phyloP scores from a whole-genome alignment of 2,888 invertebrate species.

The Cybosia mesomella region DNA sequence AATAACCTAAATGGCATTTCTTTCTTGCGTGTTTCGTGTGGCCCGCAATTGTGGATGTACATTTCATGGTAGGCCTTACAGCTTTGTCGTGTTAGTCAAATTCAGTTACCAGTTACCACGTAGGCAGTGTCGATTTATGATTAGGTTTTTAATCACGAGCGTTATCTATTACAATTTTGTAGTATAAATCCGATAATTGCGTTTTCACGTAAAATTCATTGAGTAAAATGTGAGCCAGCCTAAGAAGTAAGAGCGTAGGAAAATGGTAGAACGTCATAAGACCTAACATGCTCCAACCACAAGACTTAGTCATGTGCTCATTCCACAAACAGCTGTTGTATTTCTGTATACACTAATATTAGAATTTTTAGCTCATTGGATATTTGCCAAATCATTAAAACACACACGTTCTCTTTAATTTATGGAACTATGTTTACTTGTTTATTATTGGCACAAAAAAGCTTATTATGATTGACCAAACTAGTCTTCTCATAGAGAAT shows the following conservation, averaged over 20 bases:
- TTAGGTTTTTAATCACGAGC: too few relatives aligned
- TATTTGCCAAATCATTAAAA: slow-evolving; percentile 70
- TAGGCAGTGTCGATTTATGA: too few relatives aligned
- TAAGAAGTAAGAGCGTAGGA: not conserved
- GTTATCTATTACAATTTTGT: too few relatives aligned
- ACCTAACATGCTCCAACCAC: slow-evolving; percentile 53
- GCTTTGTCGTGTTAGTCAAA: too few relatives aligned
- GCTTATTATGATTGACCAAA: slow-evolving; percentile 14
- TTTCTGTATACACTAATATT: slow-evolving; percentile 82
- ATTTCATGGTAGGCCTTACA: too few relatives aligned
- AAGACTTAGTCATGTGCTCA: slow-evolving; percentile 80
- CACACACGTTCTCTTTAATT: slow-evolving; percentile 71
- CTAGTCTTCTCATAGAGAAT: slow-evolving; percentile 22
- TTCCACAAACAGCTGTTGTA: slow-evolving; percentile 75
- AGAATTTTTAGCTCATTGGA: slow-evolving; percentile 83
- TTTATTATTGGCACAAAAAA: slow-evolving; percentile 39
- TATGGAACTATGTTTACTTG: slow-evolving; percentile 58
- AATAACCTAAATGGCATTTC: too few relatives aligned
- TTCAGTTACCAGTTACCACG: too few relatives aligned
- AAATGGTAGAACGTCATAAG: slow-evolving; percentile 54
- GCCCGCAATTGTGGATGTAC: too few relatives aligned
- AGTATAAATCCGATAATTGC: not conserved
- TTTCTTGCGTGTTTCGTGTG: too few relatives aligned
- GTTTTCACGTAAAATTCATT: not conserved
- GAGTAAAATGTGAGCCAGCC: not conserved